These are phyloP conservation scores for Pyrocoelia pectoralis DNA, from an alignment of 2,888 invertebrate species.

Conservation along the genomic window DNA sequence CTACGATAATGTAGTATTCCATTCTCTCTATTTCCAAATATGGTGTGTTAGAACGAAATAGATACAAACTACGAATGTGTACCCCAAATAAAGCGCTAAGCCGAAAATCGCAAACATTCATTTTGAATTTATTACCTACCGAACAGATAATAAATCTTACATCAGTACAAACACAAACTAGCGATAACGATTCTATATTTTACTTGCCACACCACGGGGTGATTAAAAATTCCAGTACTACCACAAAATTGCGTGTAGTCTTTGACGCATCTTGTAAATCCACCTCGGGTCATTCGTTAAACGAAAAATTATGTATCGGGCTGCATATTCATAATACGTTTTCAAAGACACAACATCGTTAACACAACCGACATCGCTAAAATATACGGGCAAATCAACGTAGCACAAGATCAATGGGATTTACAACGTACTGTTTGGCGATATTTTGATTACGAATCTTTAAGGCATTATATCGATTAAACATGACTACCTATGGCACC, in stretches of 20 bases:
- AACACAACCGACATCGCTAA: conserved; percentile 36
- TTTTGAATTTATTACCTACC: no score
- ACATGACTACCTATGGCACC: conserved; percentile 39
- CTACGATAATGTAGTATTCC: no score
- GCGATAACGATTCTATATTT: neutral
- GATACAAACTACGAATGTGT: no score
- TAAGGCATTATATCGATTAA: conserved; percentile 29
- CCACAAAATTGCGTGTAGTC: neutral
- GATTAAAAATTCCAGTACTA: conserved; percentile 3
- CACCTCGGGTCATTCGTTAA: conserved; percentile 14
- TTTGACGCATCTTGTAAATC: neutral
- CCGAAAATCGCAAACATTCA: no score
- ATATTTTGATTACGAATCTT: conserved; percentile 10
- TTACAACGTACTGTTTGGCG: conserved; percentile 39
- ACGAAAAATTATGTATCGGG: conserved; percentile 28
- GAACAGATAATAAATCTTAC: no score
- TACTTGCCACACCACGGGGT: conserved; percentile 28
- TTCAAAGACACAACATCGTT: conserved; percentile 31
- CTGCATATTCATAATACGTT: conserved; percentile 31
- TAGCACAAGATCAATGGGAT: conserved; percentile 26
- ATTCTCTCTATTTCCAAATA: no score
- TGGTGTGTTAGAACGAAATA: no score
- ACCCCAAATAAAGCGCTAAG: no score
- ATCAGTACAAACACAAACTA: no score
- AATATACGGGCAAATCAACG: conserved; percentile 40